phyloP scores from a whole-genome alignment of 2,113 vertebrate genomes.

The Gambusia holbrooki region DNA sequence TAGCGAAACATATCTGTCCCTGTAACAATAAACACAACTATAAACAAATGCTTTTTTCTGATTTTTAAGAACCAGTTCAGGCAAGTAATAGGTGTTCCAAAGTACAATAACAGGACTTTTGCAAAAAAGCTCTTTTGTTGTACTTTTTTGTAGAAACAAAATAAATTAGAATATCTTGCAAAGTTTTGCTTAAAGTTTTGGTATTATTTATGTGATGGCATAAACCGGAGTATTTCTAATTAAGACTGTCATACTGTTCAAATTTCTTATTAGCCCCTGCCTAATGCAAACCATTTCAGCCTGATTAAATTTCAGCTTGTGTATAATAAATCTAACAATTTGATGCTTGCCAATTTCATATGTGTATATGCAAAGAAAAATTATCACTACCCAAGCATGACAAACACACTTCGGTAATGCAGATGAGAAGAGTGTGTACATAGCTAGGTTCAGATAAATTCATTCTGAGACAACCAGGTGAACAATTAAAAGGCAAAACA shows the following conservation, averaged over 20 bases:
- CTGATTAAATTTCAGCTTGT: not conserved
- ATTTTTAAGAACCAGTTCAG: no score
- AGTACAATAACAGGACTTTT: no score
- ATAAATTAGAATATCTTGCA: no score
- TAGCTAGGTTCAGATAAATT: constrained; percentile 18
- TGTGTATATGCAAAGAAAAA: not conserved
- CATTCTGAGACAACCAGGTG: constrained; percentile 42
- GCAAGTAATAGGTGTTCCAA: no score
- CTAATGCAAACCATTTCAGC: not conserved
- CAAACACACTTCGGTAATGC: constrained; percentile 1
- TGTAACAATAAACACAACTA: constrained; percentile 39
- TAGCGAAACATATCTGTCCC: constrained; percentile 63
- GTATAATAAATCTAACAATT: not conserved
- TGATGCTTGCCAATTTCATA: not conserved
- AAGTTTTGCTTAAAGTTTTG: no score
- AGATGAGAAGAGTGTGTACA: constrained; percentile 19
- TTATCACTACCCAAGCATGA: not conserved
- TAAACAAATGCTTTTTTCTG: no score
- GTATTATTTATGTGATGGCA: not conserved
- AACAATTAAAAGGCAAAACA: constrained; percentile 48
- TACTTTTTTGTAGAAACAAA: no score
- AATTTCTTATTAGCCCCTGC: not conserved
- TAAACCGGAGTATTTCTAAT: not conserved
- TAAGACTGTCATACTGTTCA: not conserved
- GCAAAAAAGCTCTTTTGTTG: no score